These are phyloP conservation scores for Stratiolaelaps scimitus DNA, from an alignment of 1,140 invertebrate species.

Conservation along the genomic window DNA sequence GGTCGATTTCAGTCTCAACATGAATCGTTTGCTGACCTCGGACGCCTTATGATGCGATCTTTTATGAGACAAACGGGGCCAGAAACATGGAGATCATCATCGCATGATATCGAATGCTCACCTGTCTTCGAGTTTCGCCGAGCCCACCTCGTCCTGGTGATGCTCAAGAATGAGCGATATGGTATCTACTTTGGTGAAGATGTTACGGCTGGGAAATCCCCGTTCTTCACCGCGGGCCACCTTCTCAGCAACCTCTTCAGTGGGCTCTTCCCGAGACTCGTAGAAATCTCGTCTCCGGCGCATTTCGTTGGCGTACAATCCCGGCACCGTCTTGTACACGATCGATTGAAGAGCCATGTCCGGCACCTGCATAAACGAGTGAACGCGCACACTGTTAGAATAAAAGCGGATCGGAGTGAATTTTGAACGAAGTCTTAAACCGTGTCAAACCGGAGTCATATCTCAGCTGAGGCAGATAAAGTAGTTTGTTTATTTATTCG, in stretches of 20 bases:
- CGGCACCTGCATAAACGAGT: constrained; percentile 29
- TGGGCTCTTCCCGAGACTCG: neutral
- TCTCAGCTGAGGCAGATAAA: no score
- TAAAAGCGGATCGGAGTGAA: neutral
- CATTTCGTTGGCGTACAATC: constrained; percentile 45
- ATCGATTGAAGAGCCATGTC: constrained; percentile 45
- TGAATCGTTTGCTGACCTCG: no score
- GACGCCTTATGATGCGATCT: no score
- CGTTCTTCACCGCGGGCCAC: neutral
- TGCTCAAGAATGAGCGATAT: constrained; percentile 27
- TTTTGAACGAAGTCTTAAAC: neutral
- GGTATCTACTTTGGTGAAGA: constrained; percentile 19
- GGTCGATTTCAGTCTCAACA: no score
- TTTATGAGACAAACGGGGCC: no score
- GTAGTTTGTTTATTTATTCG: no score
- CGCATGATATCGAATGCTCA: no score
- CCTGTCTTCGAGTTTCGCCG: no score
- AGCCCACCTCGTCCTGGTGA: neutral
- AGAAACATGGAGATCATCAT: no score
- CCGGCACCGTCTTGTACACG: constrained; percentile 46
- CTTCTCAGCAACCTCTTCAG: neutral
- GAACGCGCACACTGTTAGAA: neutral
- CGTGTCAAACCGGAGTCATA: constrained; percentile 43
- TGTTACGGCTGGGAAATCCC: constrained; percentile 6
- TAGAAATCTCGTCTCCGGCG: constrained; percentile 43